These are phyloP conservation scores for Tinea semifulvella DNA, from an alignment of 2,888 invertebrate genomes.

Conservation along the genomic window DNA sequence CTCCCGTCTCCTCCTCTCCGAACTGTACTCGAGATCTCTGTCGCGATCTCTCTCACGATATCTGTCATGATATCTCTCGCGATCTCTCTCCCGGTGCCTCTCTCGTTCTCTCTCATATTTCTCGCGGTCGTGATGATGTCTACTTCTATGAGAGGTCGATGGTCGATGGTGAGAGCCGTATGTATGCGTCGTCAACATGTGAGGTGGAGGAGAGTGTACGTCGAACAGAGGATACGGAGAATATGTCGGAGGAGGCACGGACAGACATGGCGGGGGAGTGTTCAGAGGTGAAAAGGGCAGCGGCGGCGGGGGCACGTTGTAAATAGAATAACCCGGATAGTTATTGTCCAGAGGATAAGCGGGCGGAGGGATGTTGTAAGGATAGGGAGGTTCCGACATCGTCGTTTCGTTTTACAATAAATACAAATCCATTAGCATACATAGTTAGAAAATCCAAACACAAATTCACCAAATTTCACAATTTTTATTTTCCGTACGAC, in stretches of 20 bases:
- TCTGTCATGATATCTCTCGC: conserved; percentile 24
- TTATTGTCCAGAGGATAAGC: too few relatives aligned
- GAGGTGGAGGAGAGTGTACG: conserved; percentile 20
- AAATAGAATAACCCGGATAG: too few relatives aligned
- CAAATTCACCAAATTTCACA: too few relatives aligned
- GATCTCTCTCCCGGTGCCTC: conserved; percentile 5
- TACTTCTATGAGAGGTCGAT: conserved; percentile 1
- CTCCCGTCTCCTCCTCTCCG: conserved; percentile 28
- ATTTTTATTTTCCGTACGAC: too few relatives aligned
- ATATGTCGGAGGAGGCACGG: not conserved
- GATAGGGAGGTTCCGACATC: too few relatives aligned
- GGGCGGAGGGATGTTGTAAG: too few relatives aligned
- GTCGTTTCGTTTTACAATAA: too few relatives aligned
- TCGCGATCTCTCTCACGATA: conserved; percentile 5
- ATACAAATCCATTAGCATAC: too few relatives aligned
- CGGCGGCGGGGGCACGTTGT: conserved; percentile 40
- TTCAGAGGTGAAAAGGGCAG: conserved; percentile 21
- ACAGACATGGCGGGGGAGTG: conserved; percentile 30
- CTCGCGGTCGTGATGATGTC: not conserved
- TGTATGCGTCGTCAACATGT: conserved; percentile 16
- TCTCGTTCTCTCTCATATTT: conserved; percentile 14
- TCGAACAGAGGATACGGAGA: not conserved
- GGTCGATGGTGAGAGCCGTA: conserved; percentile 7
- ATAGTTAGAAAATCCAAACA: too few relatives aligned
- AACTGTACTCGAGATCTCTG: conserved; percentile 14